phyloP scores from a whole-genome alignment of 1,140 invertebrate genomes.

The Tribolium madens region DNA sequence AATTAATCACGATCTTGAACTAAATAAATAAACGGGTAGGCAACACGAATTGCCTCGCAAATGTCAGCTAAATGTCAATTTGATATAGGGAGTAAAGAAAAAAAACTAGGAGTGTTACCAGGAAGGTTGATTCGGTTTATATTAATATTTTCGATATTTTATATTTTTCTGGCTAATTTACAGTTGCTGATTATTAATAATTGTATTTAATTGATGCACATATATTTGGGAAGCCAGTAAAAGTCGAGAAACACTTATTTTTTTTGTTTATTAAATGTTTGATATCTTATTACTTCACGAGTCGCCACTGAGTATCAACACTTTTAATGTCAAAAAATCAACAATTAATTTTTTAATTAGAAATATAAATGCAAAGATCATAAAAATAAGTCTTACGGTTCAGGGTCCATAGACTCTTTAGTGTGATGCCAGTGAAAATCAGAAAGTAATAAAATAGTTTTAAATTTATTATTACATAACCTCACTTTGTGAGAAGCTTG shows the following conservation, averaged over 20 bases:
- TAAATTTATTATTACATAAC: background rate
- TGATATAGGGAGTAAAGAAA: background rate
- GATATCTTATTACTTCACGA: background rate
- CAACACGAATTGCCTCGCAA: background rate
- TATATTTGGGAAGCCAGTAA: too few species aligned
- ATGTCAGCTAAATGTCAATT: background rate
- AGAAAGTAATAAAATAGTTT: too few species aligned
- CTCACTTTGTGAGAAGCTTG: background rate
- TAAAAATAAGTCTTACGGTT: too few species aligned
- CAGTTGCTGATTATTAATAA: too few species aligned
- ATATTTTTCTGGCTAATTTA: too few species aligned
- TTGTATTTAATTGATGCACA: too few species aligned
- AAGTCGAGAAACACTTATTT: too few species aligned
- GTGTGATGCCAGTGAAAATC: too few species aligned
- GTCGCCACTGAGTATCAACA: background rate
- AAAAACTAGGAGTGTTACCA: background rate
- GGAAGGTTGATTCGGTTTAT: background rate
- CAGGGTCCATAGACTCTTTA: too few species aligned
- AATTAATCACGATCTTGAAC: background rate
- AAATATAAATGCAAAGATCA: too few species aligned
- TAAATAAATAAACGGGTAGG: slow-evolving; percentile 8
- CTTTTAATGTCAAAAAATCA: background rate
- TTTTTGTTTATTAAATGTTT: too few species aligned
- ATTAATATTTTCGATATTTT: too few species aligned
- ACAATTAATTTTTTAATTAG: background rate